A percentile compares a stretch with the other conserved stretches of the same genome.
phyloP scores from a whole-genome alignment of 2,888 invertebrate species.

The Thereva unica region DNA sequence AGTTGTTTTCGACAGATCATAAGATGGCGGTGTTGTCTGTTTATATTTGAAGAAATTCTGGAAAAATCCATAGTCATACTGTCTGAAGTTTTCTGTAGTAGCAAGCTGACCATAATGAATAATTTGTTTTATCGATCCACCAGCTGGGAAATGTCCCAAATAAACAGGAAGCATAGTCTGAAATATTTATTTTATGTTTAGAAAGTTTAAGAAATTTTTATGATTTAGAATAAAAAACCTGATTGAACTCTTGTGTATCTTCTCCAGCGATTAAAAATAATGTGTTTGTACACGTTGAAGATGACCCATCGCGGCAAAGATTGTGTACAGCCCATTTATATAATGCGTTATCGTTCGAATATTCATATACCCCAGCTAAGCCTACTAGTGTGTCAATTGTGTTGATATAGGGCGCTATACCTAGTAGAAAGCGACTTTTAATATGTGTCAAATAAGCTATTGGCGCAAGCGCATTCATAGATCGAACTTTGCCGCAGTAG shows the following conservation, averaged over 20 bases:
- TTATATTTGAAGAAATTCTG: slow-evolving; percentile 61
- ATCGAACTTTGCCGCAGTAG: slow-evolving; percentile 62
- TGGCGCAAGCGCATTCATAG: slow-evolving; percentile 63
- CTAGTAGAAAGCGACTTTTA: slow-evolving; percentile 58
- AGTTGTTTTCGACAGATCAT: slow-evolving; percentile 61
- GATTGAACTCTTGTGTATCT: slow-evolving; percentile 53
- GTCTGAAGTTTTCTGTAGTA: slow-evolving; percentile 57
- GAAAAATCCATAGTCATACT: slow-evolving; percentile 58
- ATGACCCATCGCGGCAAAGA: slow-evolving; percentile 60
- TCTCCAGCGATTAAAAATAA: slow-evolving; percentile 61
- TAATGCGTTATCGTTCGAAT: slow-evolving; percentile 62
- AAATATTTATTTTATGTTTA: background rate
- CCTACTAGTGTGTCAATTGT: slow-evolving; percentile 21
- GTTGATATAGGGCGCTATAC: slow-evolving; percentile 52
- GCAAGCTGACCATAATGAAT: slow-evolving; percentile 58
- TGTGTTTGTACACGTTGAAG: slow-evolving; percentile 64
- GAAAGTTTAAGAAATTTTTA: no score
- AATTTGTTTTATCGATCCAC: slow-evolving; percentile 57
- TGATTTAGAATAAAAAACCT: background rate
- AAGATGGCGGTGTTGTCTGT: slow-evolving; percentile 60
- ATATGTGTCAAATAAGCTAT: slow-evolving; percentile 61
- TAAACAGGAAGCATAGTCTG: slow-evolving; percentile 59
- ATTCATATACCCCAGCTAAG: slow-evolving; percentile 57
- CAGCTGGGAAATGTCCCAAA: slow-evolving; percentile 58
- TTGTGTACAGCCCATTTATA: slow-evolving; percentile 57